phyloP scores from a whole-genome alignment of 1,140 invertebrate genomes.

The Macrostomum lignano region DNA sequence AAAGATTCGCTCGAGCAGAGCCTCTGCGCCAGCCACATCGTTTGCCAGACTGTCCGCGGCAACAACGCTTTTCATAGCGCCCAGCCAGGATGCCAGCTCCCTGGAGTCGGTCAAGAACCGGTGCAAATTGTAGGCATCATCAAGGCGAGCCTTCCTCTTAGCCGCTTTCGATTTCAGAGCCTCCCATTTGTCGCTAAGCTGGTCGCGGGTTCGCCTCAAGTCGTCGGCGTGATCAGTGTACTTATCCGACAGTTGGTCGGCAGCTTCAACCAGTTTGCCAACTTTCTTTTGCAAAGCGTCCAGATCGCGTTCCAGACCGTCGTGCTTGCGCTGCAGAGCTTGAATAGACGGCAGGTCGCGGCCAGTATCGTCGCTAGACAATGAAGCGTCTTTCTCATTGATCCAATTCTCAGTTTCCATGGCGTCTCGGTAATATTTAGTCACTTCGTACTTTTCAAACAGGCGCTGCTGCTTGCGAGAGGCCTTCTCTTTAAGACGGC shows the following conservation, averaged over 20 bases:
- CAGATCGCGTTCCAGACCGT: conserved; percentile 80
- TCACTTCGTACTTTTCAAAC: conserved; percentile 92
- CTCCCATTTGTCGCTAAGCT: conserved; percentile 74
- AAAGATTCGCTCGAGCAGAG: conserved; percentile 72
- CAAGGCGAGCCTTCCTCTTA: conserved; percentile 39
- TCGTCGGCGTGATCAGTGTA: conserved; percentile 68
- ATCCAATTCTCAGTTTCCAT: conserved; percentile 98
- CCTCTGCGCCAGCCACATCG: conserved; percentile 87
- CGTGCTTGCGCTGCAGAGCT: conserved; percentile 72
- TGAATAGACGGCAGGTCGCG: conserved; percentile 87
- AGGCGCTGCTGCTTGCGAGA: conserved; percentile 70
- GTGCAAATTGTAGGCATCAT: conserved; percentile 76
- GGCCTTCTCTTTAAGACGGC: conserved; percentile 61
- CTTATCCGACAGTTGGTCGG: conserved; percentile 55
- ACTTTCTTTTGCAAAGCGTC: conserved; percentile 88
- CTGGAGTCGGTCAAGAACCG: conserved; percentile 83
- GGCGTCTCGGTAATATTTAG: conserved; percentile 47
- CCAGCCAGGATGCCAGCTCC: conserved; percentile 85
- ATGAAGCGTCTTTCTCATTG: conserved; percentile 75
- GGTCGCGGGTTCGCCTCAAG: conserved; percentile 60
- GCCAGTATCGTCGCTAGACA: conserved; percentile 84
- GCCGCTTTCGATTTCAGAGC: conserved; percentile 45
- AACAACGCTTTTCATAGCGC: conserved; percentile 83
- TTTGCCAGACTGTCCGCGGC: conserved; percentile 88
- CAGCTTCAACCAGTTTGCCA: conserved; percentile 44